Conservation (phyloP, 2,797 vertebrate species). For the Peromyscus aztecus region DNA sequence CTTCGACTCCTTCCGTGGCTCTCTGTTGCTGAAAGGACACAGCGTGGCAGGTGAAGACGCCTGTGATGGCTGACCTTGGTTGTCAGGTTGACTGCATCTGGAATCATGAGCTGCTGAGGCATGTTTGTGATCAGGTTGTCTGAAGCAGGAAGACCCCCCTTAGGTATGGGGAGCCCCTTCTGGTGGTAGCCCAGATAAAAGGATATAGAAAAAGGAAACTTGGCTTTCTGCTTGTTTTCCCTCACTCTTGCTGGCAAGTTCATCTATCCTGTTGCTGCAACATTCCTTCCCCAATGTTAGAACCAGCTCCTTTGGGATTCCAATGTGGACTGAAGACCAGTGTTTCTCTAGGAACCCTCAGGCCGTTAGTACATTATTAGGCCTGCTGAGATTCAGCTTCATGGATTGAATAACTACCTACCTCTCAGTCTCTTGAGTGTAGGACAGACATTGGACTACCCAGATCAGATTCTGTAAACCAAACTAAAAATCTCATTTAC, state of each 20-base stretch:
- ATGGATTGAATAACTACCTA: background rate
- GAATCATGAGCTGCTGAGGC: background rate
- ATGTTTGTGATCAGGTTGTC: background rate
- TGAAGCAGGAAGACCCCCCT: background rate
- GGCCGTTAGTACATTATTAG: background rate
- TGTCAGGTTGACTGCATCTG: background rate
- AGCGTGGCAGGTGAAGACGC: background rate
- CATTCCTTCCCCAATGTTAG: background rate
- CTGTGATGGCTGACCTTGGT: background rate
- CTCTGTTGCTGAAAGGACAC: background rate
- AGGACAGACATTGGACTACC: background rate
- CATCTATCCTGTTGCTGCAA: background rate
- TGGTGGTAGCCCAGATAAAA: background rate
- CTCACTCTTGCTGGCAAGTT: background rate
- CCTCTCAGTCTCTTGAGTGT: background rate
- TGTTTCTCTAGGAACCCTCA: no score
- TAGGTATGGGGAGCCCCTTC: background rate
- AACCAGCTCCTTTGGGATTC: background rate
- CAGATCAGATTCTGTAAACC: background rate
- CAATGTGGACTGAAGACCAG: background rate
- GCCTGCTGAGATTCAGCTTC: background rate
- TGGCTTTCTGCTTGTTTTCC: background rate
- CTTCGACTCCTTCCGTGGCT: background rate
- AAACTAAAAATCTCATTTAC: background rate
- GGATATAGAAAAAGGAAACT: no score